phyloP scores from a whole-genome alignment of 1,140 invertebrate genomes.

The Scylla paramamosain region DNA sequence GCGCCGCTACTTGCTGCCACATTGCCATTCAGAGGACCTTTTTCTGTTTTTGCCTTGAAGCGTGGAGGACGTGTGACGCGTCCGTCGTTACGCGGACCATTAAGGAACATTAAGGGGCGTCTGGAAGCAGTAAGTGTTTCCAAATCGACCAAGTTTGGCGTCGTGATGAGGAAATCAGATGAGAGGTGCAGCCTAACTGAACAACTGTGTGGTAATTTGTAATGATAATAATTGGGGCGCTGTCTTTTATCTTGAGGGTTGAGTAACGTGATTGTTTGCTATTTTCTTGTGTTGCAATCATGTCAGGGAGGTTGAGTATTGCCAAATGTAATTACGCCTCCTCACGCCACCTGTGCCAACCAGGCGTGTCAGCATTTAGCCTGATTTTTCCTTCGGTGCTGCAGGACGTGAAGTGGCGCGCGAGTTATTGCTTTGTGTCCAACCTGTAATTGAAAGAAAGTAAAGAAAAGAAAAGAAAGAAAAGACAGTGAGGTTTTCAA shows the following conservation, averaged over 20 bases:
- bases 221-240: background rate
- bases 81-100: background rate
- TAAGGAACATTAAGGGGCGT: background rate
- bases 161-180: background rate
- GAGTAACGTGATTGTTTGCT: background rate
- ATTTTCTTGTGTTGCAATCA: background rate
- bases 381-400: background rate
- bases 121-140: background rate
- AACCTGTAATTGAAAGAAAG: too few relatives aligned
- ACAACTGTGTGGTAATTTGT: background rate
- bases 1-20: background rate
- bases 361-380: background rate
- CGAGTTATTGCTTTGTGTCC: background rate
- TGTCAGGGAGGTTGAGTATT: background rate
- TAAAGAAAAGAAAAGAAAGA: background rate
- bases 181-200: background rate
- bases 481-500: background rate
- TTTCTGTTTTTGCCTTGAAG: background rate
- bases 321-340: background rate
- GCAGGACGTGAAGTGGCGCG: background rate
- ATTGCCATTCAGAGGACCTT: background rate
- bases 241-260: background rate
- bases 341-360: background rate
- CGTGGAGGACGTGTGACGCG: background rate
- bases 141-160: background rate